Evolutionary conservation across 2,888 invertebrate genomes (phyloP).

Genomic region (Calliphora vomitoria): DNA sequence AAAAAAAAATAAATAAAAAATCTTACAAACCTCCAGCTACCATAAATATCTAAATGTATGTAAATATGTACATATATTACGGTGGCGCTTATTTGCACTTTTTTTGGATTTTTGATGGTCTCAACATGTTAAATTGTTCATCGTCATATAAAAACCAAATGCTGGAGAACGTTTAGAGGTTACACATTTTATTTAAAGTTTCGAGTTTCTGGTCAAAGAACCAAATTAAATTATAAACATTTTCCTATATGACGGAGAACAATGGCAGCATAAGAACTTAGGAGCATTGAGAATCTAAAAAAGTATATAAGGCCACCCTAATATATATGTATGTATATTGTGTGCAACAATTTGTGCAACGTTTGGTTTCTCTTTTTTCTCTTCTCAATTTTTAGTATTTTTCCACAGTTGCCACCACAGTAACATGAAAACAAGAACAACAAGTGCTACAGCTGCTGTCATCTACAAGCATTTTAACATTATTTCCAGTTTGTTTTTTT

Average conservation of each 20-base stretch:
- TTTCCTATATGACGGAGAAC: no score
- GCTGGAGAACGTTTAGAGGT: no score
- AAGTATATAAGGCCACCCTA: no score
- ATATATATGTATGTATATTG: not conserved
- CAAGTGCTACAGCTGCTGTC: slow-evolving; percentile 64
- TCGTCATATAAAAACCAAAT: no score
- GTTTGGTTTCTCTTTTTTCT: not conserved
- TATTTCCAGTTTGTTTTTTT: slow-evolving; percentile 59
- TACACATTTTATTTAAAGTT: no score
- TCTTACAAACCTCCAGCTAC: slow-evolving; percentile 41
- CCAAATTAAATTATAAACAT: no score
- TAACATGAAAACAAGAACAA: slow-evolving; percentile 43
- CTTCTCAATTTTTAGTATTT: not conserved
- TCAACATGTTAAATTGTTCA: no score
- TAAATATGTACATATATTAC: not conserved
- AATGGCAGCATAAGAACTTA: no score
- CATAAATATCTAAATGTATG: slow-evolving; percentile 56
- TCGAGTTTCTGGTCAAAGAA: no score
- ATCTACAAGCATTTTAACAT: slow-evolving; percentile 67
- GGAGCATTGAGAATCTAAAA: no score
- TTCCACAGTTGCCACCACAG: slow-evolving; percentile 44
- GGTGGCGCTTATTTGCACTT: no score
- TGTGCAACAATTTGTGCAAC: slow-evolving; percentile 61
- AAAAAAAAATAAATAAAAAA: not conserved
- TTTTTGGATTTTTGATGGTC: no score